Evolutionary conservation across 2,888 invertebrate genomes (phyloP).

Genomic region (Myopa tessellatipennis): DNA sequence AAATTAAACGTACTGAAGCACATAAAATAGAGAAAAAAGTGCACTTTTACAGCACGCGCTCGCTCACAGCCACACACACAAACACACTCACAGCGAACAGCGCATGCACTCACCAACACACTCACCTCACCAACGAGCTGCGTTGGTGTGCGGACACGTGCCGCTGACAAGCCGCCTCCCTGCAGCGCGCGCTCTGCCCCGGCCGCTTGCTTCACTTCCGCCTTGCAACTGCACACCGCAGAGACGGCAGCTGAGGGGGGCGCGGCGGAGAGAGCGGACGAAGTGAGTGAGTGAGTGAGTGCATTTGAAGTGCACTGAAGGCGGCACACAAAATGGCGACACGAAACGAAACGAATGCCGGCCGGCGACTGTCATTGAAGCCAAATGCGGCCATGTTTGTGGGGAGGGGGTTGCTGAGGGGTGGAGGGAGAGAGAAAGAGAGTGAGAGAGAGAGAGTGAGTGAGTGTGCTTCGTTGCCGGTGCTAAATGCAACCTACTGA

Average conservation of each 20-base stretch:
- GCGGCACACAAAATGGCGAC: conserved; percentile 24
- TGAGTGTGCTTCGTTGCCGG: conserved; percentile 17
- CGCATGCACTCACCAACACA: conserved; percentile 19
- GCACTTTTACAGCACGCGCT: background rate
- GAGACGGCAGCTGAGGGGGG: background rate
- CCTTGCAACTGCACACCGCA: no score
- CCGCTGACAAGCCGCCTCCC: conserved; percentile 46
- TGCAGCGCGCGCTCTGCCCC: conserved; percentile 9
- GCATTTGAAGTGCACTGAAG: background rate
- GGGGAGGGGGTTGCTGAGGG: background rate
- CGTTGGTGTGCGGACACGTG: conserved; percentile 62
- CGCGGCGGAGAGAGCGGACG: conserved; percentile 38
- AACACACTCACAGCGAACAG: conserved; percentile 11
- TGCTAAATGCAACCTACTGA: conserved; percentile 31
- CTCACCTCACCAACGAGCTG: conserved; percentile 42
- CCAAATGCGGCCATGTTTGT: background rate
- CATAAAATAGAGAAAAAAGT: background rate
- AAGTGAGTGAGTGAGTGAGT: background rate
- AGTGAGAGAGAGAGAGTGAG: background rate
- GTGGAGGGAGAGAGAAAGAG: background rate
- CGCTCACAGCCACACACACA: conserved; percentile 18
- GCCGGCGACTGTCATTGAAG: conserved; percentile 33
- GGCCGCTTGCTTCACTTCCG: no score
- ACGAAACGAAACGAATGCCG: conserved; percentile 33
- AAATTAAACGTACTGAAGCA: conserved; percentile 5